Conservation (phyloP, 2,113 vertebrate genomes). For the Saccopteryx leptura region DNA sequence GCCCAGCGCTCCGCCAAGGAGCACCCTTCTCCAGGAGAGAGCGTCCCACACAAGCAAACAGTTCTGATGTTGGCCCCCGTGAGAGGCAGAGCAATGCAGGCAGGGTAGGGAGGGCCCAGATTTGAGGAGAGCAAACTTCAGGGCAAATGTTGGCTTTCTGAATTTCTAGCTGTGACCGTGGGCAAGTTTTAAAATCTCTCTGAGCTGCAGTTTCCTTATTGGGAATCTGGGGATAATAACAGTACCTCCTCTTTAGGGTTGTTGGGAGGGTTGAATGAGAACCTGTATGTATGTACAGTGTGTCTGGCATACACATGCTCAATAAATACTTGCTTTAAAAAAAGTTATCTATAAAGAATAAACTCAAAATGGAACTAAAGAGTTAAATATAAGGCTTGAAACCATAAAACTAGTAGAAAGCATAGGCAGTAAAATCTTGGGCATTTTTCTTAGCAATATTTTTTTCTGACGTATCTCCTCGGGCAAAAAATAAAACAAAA, state of each 20-base stretch:
- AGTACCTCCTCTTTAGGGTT: not conserved
- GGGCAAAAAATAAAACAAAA: not conserved
- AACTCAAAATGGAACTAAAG: not conserved
- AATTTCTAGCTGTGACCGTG: not conserved
- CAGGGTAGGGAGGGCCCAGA: not conserved
- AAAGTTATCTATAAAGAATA: constrained; percentile 22
- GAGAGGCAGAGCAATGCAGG: not conserved
- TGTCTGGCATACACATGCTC: not conserved
- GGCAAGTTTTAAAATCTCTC: not conserved
- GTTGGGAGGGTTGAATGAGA: not conserved
- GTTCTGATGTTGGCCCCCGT: not conserved
- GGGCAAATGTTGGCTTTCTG: not conserved
- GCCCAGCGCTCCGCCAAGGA: not conserved
- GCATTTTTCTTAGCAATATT: not conserved
- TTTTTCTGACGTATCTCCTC: not conserved
- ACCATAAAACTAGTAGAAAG: not conserved
- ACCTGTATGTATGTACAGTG: not conserved
- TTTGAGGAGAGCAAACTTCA: not conserved
- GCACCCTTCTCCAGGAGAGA: not conserved
- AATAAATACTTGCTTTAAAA: constrained; percentile 48
- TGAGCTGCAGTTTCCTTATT: not conserved
- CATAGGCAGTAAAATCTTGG: not conserved
- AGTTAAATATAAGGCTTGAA: not conserved
- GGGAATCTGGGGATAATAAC: not conserved
- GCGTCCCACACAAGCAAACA: not conserved